Percentiles rank a stretch among this genome's conserved stretches.
These are phyloP conservation scores for Paradoxurus hermaphroditus DNA, from an alignment of 2,113 vertebrate species.

Conservation along the genomic window DNA sequence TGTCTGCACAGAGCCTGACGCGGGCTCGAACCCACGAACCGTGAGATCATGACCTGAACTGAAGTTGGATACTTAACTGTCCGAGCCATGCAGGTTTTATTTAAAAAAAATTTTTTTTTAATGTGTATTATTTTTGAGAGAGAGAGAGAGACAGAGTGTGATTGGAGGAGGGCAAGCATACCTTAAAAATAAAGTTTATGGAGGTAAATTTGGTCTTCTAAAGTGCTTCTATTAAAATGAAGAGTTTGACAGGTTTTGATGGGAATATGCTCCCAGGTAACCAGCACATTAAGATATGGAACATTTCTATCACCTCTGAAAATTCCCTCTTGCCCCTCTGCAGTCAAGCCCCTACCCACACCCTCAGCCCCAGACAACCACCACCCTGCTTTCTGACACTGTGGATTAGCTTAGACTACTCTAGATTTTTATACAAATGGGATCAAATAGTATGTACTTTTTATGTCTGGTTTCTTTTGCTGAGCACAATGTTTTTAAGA, in stretches of 20 bases:
- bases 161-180: no score
- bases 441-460: background rate
- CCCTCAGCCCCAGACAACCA: background rate
- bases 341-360: background rate
- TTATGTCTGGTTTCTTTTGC: background rate
- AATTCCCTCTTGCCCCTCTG: background rate
- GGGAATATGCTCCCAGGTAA: background rate
- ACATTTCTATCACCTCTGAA: background rate
- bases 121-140: no score
- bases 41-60: no score
- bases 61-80: no score
- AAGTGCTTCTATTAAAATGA: background rate
- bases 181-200: background rate
- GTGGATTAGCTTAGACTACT: background rate
- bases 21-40: no score
- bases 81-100: no score
- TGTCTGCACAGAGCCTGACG: no score
- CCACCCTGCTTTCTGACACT: background rate
- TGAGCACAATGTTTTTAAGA: background rate
- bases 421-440: background rate
- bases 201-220: background rate
- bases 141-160: no score
- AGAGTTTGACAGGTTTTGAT: slow-evolving; percentile 22
- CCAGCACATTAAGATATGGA: background rate
- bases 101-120: no score